These are phyloP conservation scores for Agrochola macilenta DNA, from an alignment of 2,888 invertebrate genomes.

Conservation along the genomic window DNA sequence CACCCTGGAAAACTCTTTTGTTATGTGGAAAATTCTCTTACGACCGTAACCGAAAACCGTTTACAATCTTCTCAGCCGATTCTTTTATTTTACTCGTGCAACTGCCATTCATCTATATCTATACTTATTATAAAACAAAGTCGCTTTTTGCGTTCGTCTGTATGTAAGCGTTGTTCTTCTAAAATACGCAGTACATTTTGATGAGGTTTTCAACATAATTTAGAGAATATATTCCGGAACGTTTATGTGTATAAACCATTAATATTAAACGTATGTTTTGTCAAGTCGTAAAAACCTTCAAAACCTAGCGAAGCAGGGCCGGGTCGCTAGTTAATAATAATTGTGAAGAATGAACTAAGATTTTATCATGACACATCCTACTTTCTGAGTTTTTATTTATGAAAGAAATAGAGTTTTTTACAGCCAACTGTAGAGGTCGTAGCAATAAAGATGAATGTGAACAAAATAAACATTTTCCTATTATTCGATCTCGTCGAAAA, in stretches of 20 bases:
- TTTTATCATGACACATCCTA: constrained; percentile 12
- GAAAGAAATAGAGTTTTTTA: constrained; percentile 15
- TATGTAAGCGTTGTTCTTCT: too few species aligned
- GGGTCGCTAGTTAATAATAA: constrained; percentile 4
- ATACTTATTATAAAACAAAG: too few species aligned
- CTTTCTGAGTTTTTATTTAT: constrained; percentile 12
- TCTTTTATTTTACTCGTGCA: background rate
- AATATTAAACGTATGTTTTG: too few species aligned
- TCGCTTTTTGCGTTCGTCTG: too few species aligned
- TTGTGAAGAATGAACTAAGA: constrained; percentile 20
- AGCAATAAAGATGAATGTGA: constrained; percentile 36
- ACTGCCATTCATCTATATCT: background rate
- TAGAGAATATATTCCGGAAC: too few species aligned
- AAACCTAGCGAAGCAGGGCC: too few species aligned
- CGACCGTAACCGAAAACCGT: background rate
- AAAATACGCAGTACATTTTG: too few species aligned
- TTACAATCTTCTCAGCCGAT: background rate
- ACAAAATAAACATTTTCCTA: constrained; percentile 39
- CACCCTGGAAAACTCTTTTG: background rate
- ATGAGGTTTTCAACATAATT: too few species aligned
- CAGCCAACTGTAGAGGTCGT: constrained; percentile 17
- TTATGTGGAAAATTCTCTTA: background rate
- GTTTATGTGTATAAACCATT: too few species aligned
- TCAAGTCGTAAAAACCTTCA: too few species aligned
- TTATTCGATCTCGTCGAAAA: constrained; percentile 31